phyloP scores from a whole-genome alignment of 2,113 vertebrate species.

The Epinephelus fuscoguttatus region DNA sequence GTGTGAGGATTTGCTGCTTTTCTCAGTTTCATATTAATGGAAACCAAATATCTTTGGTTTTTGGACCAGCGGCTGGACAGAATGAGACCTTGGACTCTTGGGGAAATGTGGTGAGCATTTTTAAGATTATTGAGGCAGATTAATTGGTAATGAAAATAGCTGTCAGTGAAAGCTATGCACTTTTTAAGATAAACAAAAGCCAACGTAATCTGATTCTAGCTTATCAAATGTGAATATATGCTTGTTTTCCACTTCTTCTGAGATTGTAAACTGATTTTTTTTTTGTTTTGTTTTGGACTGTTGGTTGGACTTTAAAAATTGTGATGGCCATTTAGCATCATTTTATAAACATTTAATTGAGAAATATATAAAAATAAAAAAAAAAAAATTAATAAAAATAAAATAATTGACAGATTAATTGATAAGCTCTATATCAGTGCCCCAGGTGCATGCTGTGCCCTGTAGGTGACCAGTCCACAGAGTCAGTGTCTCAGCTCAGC shows the following conservation, averaged over 20 bases:
- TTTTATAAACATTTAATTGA: not conserved
- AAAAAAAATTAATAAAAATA: too few relatives aligned
- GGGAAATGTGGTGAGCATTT: too few relatives aligned
- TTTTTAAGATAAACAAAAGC: not conserved
- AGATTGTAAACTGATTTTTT: not conserved
- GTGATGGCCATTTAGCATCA: not conserved
- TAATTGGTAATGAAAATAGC: not conserved
- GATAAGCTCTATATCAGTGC: too few relatives aligned
- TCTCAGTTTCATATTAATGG: not conserved
- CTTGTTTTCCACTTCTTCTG: not conserved
- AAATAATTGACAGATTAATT: not conserved
- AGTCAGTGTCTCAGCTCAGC: not conserved
- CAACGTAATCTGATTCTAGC: not conserved
- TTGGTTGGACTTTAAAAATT: conserved; percentile 1
- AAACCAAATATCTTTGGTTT: not conserved
- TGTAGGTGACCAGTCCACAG: not conserved
- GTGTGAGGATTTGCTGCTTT: not conserved
- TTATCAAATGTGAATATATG: not conserved
- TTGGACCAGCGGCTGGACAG: not conserved
- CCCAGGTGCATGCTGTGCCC: not conserved
- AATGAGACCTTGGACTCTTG: not conserved
- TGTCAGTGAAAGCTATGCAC: not conserved
- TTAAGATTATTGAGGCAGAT: not conserved
- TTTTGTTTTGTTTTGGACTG: not conserved
- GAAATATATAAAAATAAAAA: too few relatives aligned